Conservation (phyloP, 2,797 vertebrate genomes). For the Catamblyrhynchus diadema region DNA sequence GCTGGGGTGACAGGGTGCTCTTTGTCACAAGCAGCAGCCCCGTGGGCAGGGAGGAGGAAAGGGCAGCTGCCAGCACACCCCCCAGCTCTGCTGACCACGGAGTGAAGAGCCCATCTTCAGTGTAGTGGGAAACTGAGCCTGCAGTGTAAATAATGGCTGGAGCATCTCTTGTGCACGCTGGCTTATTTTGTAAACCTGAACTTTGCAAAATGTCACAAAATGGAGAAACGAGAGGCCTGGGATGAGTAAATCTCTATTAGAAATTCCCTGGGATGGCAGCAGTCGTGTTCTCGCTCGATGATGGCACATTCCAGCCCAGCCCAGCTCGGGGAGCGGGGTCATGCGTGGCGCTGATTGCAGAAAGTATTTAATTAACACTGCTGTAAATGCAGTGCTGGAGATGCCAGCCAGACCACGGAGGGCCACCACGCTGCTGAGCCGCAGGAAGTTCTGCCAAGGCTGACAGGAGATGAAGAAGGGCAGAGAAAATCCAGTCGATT, state of each 20-base stretch:
- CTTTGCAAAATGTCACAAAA: slow-evolving; percentile 77
- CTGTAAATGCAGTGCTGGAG: background rate
- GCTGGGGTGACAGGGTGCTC: background rate
- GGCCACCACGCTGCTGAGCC: background rate
- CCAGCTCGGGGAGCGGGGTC: background rate
- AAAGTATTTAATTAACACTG: slow-evolving; percentile 51
- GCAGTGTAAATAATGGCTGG: background rate
- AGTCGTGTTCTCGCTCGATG: slow-evolving; percentile 8
- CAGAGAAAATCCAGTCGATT: background rate
- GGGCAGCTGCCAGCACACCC: background rate
- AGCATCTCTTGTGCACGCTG: background rate
- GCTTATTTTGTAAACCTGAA: slow-evolving; percentile 76
- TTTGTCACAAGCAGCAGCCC: background rate
- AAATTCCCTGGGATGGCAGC: slow-evolving; percentile 30
- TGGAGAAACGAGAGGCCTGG: slow-evolving; percentile 56
- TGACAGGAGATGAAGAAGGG: background rate
- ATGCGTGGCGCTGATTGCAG: slow-evolving; percentile 10
- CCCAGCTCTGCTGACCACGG: fast-evolving
- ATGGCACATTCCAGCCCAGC: slow-evolving; percentile 39
- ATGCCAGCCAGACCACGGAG: background rate
- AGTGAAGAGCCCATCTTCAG: background rate
- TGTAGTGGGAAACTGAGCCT: fast-evolving
- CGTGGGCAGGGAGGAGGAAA: background rate
- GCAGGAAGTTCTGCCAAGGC: background rate
- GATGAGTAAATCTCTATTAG: slow-evolving; percentile 65